phyloP scores from a whole-genome alignment of 2,113 vertebrate genomes.

The Myrmecophaga tridactyla region DNA sequence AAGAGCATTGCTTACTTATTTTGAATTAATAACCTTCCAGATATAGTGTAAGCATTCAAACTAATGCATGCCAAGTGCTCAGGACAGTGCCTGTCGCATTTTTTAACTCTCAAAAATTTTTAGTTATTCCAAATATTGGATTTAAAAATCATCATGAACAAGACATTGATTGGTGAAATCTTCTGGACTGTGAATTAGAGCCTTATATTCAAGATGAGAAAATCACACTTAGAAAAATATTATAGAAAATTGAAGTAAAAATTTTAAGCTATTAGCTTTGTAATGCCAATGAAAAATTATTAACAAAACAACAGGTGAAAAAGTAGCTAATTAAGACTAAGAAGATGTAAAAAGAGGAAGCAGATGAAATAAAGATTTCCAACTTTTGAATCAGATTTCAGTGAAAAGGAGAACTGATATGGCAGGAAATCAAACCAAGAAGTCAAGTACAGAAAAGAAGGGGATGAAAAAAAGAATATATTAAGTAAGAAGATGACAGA shows the following conservation, averaged over 20 bases:
- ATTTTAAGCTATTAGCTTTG: not conserved
- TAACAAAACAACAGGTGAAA: not conserved
- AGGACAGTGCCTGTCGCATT: not conserved
- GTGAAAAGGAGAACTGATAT: not conserved
- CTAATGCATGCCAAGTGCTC: not conserved
- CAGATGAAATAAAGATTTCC: not conserved
- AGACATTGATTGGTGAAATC: not conserved
- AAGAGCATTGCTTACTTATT: not conserved
- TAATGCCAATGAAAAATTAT: not conserved
- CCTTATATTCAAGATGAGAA: not conserved
- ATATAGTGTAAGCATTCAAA: not conserved
- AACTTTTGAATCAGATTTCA: not conserved
- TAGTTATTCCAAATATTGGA: not conserved
- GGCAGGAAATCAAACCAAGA: not conserved
- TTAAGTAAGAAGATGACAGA: not conserved
- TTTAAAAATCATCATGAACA: not conserved
- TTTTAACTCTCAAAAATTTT: not conserved
- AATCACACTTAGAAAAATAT: not conserved
- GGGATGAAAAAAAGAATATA: not conserved
- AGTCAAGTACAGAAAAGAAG: not conserved
- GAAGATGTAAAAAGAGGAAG: not conserved
- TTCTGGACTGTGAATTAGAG: not conserved
- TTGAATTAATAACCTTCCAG: not conserved
- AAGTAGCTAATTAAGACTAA: not conserved
- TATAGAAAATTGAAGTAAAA: not conserved